phyloP scores from a whole-genome alignment of 2,113 vertebrate species.

The Arothron firmamentum region DNA sequence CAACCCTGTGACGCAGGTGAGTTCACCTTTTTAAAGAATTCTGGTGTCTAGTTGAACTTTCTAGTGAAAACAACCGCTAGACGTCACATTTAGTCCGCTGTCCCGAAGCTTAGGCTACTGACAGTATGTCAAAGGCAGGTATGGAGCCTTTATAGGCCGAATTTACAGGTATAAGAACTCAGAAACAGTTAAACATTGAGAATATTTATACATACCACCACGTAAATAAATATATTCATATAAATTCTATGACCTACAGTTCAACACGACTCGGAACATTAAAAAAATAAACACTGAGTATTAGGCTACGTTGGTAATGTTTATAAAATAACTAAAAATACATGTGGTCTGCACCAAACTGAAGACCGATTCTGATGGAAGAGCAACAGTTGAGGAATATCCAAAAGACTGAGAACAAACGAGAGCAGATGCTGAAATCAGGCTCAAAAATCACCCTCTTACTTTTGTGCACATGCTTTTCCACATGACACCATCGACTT shows the following conservation, averaged over 20 bases:
- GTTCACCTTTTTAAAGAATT: too few relatives aligned
- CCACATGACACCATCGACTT: conserved; percentile 61
- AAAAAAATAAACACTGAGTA: conserved; percentile 57
- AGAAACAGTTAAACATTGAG: conserved; percentile 56
- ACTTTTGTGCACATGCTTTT: conserved; percentile 56
- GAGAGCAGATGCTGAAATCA: neutral
- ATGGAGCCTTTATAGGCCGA: conserved; percentile 29
- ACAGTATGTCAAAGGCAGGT: conserved; percentile 30
- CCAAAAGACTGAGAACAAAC: neutral
- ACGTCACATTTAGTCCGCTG: conserved; percentile 19
- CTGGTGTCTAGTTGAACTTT: neutral
- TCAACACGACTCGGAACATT: conserved; percentile 61
- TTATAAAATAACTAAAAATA: conserved; percentile 22
- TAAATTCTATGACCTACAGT: conserved; percentile 60
- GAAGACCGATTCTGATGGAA: neutral
- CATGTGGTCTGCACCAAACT: conserved; percentile 17
- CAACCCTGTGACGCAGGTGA: too few relatives aligned
- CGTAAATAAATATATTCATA: conserved; percentile 65
- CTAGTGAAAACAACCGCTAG: conserved; percentile 21
- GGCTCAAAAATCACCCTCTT: conserved; percentile 27
- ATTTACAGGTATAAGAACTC: conserved; percentile 42
- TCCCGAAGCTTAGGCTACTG: conserved; percentile 35
- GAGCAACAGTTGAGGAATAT: neutral
- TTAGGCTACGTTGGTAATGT: conserved; percentile 67
- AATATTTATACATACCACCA: conserved; percentile 64